A percentile compares a stretch with the other conserved stretches of the same genome.
These are phyloP conservation scores for Eueides isabella DNA, from an alignment of 1,140 invertebrate species.

Conservation along the genomic window DNA sequence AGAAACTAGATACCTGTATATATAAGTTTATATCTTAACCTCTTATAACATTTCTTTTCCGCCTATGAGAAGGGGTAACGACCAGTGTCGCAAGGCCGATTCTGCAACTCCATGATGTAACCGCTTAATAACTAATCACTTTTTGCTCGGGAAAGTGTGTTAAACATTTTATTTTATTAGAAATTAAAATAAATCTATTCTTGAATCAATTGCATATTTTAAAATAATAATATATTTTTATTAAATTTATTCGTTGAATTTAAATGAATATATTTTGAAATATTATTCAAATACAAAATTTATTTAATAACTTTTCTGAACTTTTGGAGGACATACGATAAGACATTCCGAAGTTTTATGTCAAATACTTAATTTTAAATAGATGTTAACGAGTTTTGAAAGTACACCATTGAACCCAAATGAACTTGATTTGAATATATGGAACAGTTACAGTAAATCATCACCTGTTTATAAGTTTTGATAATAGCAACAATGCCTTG, in stretches of 20 bases:
- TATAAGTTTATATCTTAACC: conserved; percentile 4
- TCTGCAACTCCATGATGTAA: conserved; percentile 49
- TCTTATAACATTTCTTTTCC: conserved; percentile 33
- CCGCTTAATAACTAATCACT: conserved; percentile 41
- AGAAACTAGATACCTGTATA: not conserved
- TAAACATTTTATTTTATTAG: conserved; percentile 18
- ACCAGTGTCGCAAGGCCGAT: conserved; percentile 47
- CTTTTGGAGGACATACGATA: not conserved
- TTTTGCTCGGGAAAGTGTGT: conserved; percentile 31
- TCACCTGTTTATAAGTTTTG: too few relatives aligned
- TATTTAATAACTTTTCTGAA: not conserved
- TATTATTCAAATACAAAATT: not conserved
- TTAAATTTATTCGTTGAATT: not conserved
- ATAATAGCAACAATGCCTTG: too few relatives aligned
- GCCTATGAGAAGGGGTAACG: conserved; percentile 42
- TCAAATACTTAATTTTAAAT: not conserved
- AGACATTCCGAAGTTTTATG: not conserved
- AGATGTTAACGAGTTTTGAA: too few relatives aligned
- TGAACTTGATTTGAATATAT: too few relatives aligned
- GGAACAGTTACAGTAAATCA: too few relatives aligned
- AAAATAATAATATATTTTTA: not conserved
- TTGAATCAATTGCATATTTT: not conserved
- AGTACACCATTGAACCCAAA: too few relatives aligned
- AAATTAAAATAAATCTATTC: conserved; percentile 16
- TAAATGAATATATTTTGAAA: not conserved